A percentile compares a stretch with the other conserved stretches of the same genome.
Conservation (phyloP, 2,113 vertebrate genomes). For the Brienomyrus longianalis region DNA sequence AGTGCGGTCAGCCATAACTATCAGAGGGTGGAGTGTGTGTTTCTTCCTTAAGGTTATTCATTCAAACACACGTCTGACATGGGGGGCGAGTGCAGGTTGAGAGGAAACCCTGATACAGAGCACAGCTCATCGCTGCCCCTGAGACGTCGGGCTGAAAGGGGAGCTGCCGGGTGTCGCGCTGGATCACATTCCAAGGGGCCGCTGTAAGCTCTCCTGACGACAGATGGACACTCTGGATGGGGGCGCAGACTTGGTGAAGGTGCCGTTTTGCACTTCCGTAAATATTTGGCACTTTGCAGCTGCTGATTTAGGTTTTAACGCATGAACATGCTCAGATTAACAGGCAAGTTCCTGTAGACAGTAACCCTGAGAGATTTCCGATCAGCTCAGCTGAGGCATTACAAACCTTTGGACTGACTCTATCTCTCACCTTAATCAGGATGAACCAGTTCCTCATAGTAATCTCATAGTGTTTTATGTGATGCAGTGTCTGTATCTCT, state of each 20-base stretch:
- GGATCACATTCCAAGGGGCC: neutral
- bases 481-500: neutral
- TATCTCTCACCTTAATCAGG: neutral
- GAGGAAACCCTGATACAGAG: conserved; percentile 20
- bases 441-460: neutral
- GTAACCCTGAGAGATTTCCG: neutral
- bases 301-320: neutral
- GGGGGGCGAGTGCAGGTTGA: conserved; percentile 9
- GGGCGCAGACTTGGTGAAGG: neutral
- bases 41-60: conserved; percentile 9
- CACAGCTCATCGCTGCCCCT: neutral
- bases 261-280: neutral
- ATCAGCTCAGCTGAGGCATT: neutral
- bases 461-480: neutral
- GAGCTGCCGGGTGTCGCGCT: neutral
- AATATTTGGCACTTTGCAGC: neutral
- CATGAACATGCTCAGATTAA: neutral
- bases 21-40: neutral
- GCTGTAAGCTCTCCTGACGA: neutral
- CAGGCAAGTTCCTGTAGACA: neutral
- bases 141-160: neutral
- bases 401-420: neutral
- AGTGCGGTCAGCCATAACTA: neutral
- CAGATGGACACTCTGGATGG: neutral
- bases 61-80: conserved; percentile 18